Conservation (phyloP, 2,113 vertebrate genomes). For the Colinus virginianus region DNA sequence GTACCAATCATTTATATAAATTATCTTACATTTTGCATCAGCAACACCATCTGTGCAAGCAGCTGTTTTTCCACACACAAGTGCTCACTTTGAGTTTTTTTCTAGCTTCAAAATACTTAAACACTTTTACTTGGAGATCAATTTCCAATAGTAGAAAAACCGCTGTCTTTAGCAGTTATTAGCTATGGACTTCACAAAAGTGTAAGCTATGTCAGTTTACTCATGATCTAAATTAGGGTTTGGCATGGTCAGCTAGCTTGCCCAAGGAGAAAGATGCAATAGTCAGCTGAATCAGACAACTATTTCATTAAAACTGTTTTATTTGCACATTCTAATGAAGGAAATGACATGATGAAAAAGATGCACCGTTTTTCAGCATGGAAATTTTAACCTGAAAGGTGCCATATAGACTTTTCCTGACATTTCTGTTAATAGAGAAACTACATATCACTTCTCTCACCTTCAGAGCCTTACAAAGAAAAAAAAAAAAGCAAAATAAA, state of each 20-base stretch:
- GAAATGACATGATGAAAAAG: background rate
- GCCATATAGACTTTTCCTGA: background rate
- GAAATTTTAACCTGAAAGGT: background rate
- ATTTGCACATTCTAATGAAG: background rate
- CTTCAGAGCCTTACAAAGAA: background rate
- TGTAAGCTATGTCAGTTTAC: background rate
- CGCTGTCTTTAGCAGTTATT: slow-evolving; percentile 17
- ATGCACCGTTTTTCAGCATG: fast-evolving
- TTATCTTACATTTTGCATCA: background rate
- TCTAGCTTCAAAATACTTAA: background rate
- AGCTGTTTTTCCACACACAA: background rate
- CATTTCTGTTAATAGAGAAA: background rate
- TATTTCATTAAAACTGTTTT: background rate
- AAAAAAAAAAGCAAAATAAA: background rate
- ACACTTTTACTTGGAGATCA: background rate
- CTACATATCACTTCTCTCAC: background rate
- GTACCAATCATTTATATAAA: background rate
- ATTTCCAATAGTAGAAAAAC: background rate
- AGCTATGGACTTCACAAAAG: background rate
- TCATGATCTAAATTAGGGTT: background rate
- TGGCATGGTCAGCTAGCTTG: slow-evolving; percentile 23
- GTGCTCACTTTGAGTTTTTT: background rate
- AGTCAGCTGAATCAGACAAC: background rate
- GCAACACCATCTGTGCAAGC: background rate
- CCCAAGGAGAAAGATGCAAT: background rate